Evolutionary conservation across 1,140 invertebrate genomes (phyloP), one percentile per base, ranked within the genome.

Genomic region (Ectropis grisescens): DNA sequence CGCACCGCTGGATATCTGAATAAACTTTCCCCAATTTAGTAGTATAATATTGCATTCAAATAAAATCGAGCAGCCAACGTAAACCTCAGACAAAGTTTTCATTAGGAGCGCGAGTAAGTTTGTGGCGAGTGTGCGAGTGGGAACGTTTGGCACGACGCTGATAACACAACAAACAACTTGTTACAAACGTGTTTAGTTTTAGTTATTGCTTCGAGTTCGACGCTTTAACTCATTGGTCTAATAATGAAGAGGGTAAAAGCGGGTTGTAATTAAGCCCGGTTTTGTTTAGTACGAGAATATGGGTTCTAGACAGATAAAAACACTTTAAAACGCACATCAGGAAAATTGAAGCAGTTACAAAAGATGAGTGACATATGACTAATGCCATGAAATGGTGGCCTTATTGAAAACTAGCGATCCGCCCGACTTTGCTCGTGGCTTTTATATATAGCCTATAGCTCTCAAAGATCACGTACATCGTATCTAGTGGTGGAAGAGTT

Each of bases 161-260:
- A 78, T 78, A 78, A 78, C 68, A 72, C 58, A 74, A 72, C 70
- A 70, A 72, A 71, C 68, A 75, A 78, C 69, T 78, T 72, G 69
- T 74, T 72, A 75, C 70, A 72, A 78, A 75, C 70, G 64, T 67
- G 61, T 78, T 78, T 71, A 75, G 68, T 72, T 78, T 74, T 71
- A 78, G 70, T 70, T 75, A 78, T 78, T 75, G 64, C 66, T 55
- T 47, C 52, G 56, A 72, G 61, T 74, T 78, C 69, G 68, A 68
- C 59, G 60, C 47, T 66, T 72, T 58, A 65, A 66, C 61, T 71
- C 65, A 74, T 74, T 72, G 67, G 51, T 67, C 60, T 60, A 60
- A 65, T 74, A 74, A 71, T 74, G 56, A 68, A 70, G 65, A 64
- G 55, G 58, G 61, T 56, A 56, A 36, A 44, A 25, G 30, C 45